Conservation (phyloP, 2,888 invertebrate species). For the Lasioglossum villosulum region DNA sequence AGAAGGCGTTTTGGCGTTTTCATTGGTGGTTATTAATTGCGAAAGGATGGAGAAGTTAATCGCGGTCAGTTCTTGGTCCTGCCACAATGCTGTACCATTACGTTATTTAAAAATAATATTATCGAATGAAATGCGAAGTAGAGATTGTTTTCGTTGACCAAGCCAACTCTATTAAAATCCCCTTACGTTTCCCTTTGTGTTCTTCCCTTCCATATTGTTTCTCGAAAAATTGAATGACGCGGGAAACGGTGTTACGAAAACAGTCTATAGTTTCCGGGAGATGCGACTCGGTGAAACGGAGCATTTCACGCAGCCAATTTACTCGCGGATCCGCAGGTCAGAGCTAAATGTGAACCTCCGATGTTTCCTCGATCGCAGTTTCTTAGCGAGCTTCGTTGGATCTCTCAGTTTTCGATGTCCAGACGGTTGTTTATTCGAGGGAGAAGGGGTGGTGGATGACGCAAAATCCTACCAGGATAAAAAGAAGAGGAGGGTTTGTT, state of each 20-base stretch:
- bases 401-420: not conserved
- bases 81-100: not conserved
- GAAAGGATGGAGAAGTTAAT: not conserved
- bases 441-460: not conserved
- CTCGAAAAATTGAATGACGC: not conserved
- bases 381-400: not conserved
- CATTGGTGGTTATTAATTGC: not conserved
- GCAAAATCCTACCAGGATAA: not conserved
- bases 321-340: not conserved
- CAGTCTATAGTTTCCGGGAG: not conserved
- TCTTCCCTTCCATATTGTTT: not conserved
- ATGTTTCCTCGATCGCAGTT: not conserved
- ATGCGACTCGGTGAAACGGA: not conserved
- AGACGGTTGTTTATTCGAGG: not conserved
- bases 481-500: not conserved
- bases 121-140: not conserved
- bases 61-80: not conserved
- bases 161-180: not conserved
- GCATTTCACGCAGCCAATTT: not conserved
- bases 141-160: not conserved
- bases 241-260: not conserved
- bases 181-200: not conserved
- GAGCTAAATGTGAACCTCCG: not conserved
- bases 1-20: not conserved
- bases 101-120: not conserved